These are phyloP conservation scores for Glyptemys insculpta DNA, from an alignment of 2,797 vertebrate genomes.

Conservation along the genomic window DNA sequence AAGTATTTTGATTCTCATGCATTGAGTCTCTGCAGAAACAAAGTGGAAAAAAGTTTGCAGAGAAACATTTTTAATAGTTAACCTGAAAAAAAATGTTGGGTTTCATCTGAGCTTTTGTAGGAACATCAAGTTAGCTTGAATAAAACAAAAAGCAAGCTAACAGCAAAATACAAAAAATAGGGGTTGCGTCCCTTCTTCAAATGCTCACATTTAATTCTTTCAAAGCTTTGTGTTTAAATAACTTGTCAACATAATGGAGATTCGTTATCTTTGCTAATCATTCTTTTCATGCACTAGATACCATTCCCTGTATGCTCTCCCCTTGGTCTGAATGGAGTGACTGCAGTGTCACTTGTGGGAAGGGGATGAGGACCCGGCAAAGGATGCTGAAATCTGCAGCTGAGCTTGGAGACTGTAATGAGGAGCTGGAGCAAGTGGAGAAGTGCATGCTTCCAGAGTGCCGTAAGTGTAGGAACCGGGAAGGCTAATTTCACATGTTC, in stretches of 20 bases:
- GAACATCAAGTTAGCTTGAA: not conserved
- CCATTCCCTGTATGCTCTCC: constrained; percentile 96
- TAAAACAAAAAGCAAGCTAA: not conserved
- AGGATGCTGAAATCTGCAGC: constrained; percentile 95
- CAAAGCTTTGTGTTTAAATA: not conserved
- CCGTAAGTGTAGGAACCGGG: constrained; percentile 85
- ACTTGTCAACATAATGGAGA: not conserved
- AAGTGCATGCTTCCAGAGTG: constrained; percentile 99
- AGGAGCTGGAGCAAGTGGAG: constrained; percentile 97
- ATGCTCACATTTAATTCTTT: not conserved
- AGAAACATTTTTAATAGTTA: not conserved
- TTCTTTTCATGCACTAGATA: constrained; percentile 83
- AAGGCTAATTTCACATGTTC: rapidly evolving
- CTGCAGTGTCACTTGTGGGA: constrained; percentile 97
- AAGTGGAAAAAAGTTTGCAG: not conserved
- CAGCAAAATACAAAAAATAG: not conserved
- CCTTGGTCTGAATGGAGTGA: constrained; percentile 98
- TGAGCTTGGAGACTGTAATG: constrained; percentile 95
- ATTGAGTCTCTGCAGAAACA: not conserved
- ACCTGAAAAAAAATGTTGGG: not conserved
- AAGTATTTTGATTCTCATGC: not conserved
- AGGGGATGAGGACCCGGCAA: constrained; percentile 91
- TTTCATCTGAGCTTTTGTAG: not conserved
- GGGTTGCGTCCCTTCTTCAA: not conserved
- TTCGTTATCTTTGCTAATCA: not conserved